Percentiles rank a stretch among this genome's conserved stretches.
Evolutionary conservation across 1,140 invertebrate species (phyloP).

Genomic region (Drosophila busckii): DNA sequence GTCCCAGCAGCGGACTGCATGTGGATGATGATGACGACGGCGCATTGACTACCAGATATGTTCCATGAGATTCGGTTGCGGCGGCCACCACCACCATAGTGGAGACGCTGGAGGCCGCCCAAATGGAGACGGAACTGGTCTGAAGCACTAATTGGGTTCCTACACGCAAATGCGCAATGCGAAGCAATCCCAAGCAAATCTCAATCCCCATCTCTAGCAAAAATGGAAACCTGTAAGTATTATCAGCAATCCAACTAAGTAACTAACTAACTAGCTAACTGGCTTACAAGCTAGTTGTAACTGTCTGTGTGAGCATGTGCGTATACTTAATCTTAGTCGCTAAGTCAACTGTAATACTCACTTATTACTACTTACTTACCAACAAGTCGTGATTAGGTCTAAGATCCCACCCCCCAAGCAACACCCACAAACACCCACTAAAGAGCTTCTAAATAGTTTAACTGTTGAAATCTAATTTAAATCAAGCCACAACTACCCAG

Average conservation of each 20-base stretch:
- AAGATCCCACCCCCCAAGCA: slow-evolving; percentile 46
- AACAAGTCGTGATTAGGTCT: slow-evolving; percentile 70
- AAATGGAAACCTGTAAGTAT: slow-evolving; percentile 61
- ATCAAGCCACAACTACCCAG: slow-evolving; percentile 29
- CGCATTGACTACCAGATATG: slow-evolving; percentile 62
- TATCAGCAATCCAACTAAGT: slow-evolving; percentile 39
- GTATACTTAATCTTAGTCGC: slow-evolving; percentile 60
- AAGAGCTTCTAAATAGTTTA: slow-evolving; percentile 59
- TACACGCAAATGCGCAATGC: slow-evolving; percentile 33
- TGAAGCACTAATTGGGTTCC: slow-evolving; percentile 55
- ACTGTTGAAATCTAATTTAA: slow-evolving; percentile 48
- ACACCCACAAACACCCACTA: slow-evolving; percentile 12
- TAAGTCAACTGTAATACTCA: slow-evolving; percentile 9
- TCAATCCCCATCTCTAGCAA: slow-evolving; percentile 2
- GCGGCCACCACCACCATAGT: slow-evolving; percentile 68
- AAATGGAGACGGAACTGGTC: slow-evolving; percentile 69
- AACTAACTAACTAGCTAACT: slow-evolving; percentile 29
- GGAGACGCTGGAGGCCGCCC: slow-evolving; percentile 64
- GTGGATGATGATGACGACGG: slow-evolving; percentile 65
- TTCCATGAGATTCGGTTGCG: slow-evolving; percentile 77
- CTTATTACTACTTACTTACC: slow-evolving; percentile 16
- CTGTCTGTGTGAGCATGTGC: slow-evolving; percentile 27
- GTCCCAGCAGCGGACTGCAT: slow-evolving; percentile 35
- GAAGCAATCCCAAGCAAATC: slow-evolving; percentile 20
- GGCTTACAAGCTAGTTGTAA: slow-evolving; percentile 17